Evolutionary conservation across 2,888 invertebrate genomes (phyloP), one percentile per base, ranked within the genome.

Genomic region (Diplolepis rosae): DNA sequence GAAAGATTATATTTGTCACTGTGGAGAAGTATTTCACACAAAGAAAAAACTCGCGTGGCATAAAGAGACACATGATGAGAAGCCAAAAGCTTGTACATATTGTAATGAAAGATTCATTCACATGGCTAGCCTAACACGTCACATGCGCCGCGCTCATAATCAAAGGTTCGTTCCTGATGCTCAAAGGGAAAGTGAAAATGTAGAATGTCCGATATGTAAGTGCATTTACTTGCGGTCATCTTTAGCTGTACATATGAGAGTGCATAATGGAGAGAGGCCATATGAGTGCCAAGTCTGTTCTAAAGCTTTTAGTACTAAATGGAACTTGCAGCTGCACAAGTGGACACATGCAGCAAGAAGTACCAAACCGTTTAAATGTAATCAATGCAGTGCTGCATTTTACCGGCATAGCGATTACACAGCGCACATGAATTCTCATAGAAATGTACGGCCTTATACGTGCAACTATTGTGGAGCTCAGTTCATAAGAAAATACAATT

Each of bases 381-480:
- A 92, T 76, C 91, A 93, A 79, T 96, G 96, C 89, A 94, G 94
- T 81, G 94, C 94, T 70, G 96, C 96, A 18, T 96, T 96, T 89
- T 93, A 96, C 70, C 92, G 96, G 7, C 93, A 94, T 82, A 91
- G 93, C 35, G 96, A 96, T 85, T 95, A 94, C 88, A 91, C 93
- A 45, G 93, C 95, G 11, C 96, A 96, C 89, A 94, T 95, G 92
- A 95, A 96, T 89, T 92, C 96, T 39, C 96, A 96, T 90, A 93
- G 94, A 78, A 94, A 95, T 72, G 93, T 95, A 51, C 92, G 94
- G 66, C 96, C 95, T 1, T 96, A 94, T 89, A 96, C 96, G 0
- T 96, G 96, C 89, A 96, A 96, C 88, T 94, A 95, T 87, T 96
- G 96, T 89, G 96, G 96, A 50, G 94, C 95, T 74, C 94, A 95